Base-by-base conservation (phyloP, 2,888 invertebrate species). In the Pristionchus japonicus region DNA sequence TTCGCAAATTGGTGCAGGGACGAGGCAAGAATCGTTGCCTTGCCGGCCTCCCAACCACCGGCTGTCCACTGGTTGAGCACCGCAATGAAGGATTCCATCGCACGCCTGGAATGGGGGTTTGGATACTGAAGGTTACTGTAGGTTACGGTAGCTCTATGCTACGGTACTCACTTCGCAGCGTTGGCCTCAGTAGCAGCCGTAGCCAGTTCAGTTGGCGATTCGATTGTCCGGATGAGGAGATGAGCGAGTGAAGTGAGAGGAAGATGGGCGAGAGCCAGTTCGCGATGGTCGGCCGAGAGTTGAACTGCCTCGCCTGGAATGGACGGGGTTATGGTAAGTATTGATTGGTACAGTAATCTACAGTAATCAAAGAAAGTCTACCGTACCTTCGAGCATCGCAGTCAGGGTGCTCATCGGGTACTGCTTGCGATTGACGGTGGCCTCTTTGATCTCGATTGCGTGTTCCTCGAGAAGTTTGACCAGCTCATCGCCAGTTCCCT, bases 301-400 rank as follows among this genome's bases (percentile, higher is more conserved):
- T 70, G 37, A 3, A 86, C 13, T 11, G 70, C 49, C 34, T 86
- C 86, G 3, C 34, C 86, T 86, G 86, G 17, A 86, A 85, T 57
- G 83, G n/a, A n/a, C n/a, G n/a, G n/a, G n/a, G n/a, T n/a, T n/a
- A n/a, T n/a, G n/a, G n/a, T n/a, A n/a, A n/a, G n/a, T n/a, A n/a
- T n/a, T n/a, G n/a, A n/a, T n/a, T n/a, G n/a, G n/a, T n/a, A n/a
- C n/a, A n/a, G n/a, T n/a, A n/a, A n/a, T n/a, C n/a, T n/a, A n/a
- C n/a, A n/a, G n/a, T n/a, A n/a, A n/a, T n/a, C n/a, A n/a, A n/a
- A n/a, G n/a, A n/a, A n/a, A n/a, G n/a, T n/a, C n/a, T n/a, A n/a
- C n/a, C n/a, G n/a, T n/a, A n/a, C n/a, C n/a, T n/a, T n/a, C n/a
- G n/a, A n/a, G n/a, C n/a, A n/a, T n/a, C n/a, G n/a, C n/a, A n/a